A percentile compares a stretch with the other conserved stretches of the same genome.
Evolutionary conservation across 1,140 invertebrate species (phyloP).

Genomic region (fruit fly (Drosophila melanogaster)): Release_6_plus_ISO1_MT NT_033777.3:13516501-13517000

Average conservation of each 20-base stretch:
- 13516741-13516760: conserved; percentile 24
- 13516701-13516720: conserved; percentile 11
- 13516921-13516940: conserved; percentile 56
- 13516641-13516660: conserved; percentile 83
- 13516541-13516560: conserved; percentile 5
- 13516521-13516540: conserved; percentile 42
- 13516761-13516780: conserved; percentile 61
- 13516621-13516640: conserved; percentile 83
- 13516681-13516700: conserved; percentile 36
- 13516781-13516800: conserved; percentile 76
- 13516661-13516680: conserved; percentile 73
- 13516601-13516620: conserved; percentile 81
- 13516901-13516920: not conserved
- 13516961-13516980: conserved; percentile 65
- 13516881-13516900: not conserved
- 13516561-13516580: conserved; percentile 8
- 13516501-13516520: conserved; percentile 35
- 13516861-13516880: not conserved
- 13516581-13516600: conserved; percentile 67
- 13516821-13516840: not conserved
- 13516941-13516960: conserved; percentile 63
- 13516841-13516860: not conserved
- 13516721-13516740: conserved; percentile 17
- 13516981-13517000: conserved; percentile 25
- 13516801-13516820: conserved; percentile 32